Conservation (phyloP, 1,140 invertebrate species). For the Scaptomyza hsui region DNA sequence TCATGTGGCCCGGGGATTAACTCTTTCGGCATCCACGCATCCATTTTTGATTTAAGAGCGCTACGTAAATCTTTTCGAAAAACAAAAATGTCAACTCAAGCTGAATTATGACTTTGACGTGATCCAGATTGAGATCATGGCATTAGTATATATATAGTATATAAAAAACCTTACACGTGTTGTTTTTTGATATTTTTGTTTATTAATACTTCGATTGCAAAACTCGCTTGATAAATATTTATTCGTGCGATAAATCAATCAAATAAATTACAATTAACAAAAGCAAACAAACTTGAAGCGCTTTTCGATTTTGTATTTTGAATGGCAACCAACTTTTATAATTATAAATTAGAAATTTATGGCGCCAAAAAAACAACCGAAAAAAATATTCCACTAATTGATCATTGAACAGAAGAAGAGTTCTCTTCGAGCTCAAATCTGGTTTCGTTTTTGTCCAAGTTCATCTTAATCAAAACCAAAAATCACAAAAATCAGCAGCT, state of each 20-base stretch:
- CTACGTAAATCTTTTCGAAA: conserved; percentile 57
- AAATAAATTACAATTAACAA: conserved; percentile 82
- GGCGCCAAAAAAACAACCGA: conserved; percentile 33
- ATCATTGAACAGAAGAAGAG: conserved; percentile 40
- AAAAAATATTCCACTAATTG: conserved; percentile 60
- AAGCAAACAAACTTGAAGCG: conserved; percentile 63
- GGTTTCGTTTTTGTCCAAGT: conserved; percentile 62
- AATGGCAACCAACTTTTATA: conserved; percentile 56
- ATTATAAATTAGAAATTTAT: conserved; percentile 78
- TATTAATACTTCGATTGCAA: conserved; percentile 31
- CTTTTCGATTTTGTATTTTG: conserved; percentile 20
- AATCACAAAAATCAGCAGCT: conserved; percentile 43
- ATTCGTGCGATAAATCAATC: conserved; percentile 77
- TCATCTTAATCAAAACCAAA: conserved; percentile 56
- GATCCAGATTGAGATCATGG: neutral
- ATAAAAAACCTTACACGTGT: conserved; percentile 10
- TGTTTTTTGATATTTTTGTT: neutral
- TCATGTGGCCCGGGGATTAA: conserved; percentile 67
- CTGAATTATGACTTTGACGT: conserved; percentile 65
- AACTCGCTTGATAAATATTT: conserved; percentile 75
- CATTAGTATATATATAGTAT: conserved; percentile 1
- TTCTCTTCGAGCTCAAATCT: conserved; percentile 46
- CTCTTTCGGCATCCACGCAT: conserved; percentile 43
- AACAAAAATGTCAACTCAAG: conserved; percentile 41
- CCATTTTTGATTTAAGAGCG: conserved; percentile 62